These are phyloP conservation scores for Phalacrocorax brasilianus DNA, from an alignment of 2,113 vertebrate genomes.

Conservation along the genomic window DNA sequence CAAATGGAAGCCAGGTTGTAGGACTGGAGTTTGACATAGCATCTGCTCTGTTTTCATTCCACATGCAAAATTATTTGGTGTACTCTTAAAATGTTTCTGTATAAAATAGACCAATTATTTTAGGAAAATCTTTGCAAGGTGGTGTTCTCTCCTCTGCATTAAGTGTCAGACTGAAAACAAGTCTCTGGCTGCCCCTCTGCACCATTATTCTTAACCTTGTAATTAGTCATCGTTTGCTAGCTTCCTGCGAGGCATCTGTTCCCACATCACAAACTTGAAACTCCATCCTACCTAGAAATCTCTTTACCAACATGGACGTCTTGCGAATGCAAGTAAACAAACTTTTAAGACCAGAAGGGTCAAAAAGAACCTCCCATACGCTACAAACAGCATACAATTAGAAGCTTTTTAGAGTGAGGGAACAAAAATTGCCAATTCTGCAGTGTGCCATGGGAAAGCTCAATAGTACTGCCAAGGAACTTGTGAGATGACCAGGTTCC, in stretches of 20 bases:
- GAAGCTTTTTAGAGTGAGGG: neutral
- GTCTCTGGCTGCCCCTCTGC: neutral
- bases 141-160: neutral
- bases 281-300: neutral
- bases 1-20: neutral
- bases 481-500: neutral
- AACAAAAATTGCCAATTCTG: neutral
- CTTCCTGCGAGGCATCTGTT: neutral
- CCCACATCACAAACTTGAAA: neutral
- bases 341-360: neutral
- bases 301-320: neutral
- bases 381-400: neutral
- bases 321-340: neutral
- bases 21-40: neutral
- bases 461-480: neutral
- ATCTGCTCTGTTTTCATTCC: neutral
- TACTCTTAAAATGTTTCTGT: neutral
- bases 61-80: neutral
- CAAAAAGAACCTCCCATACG: neutral
- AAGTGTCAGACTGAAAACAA: neutral
- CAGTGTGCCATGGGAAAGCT: neutral
- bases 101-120: neutral
- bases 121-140: neutral
- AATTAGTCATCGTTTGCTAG: neutral
- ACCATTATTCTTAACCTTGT: neutral